Percentiles rank a stretch among this genome's conserved stretches.
Evolutionary conservation across 2,888 invertebrate species (phyloP).

Genomic region (Branchipolynoe longqiensis): DNA sequence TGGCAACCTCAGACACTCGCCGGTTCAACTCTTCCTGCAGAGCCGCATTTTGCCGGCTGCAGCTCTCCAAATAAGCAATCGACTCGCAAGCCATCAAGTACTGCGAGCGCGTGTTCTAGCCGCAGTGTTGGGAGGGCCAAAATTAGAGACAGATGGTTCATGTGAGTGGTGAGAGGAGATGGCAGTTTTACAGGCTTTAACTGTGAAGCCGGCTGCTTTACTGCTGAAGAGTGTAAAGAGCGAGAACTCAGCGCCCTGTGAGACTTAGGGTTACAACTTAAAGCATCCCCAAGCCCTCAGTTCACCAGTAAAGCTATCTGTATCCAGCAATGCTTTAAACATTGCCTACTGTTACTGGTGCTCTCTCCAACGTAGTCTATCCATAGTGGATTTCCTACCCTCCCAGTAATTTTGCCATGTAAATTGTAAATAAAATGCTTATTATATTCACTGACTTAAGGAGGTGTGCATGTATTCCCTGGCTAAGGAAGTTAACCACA

Average conservation of each 20-base stretch:
- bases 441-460: no score
- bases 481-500: no score
- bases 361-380: no score
- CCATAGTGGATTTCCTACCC: no score
- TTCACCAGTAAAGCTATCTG: no score
- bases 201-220: not conserved
- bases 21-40: conserved; percentile 51
- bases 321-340: no score
- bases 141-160: conserved; percentile 36
- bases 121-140: conserved; percentile 40
- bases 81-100: conserved; percentile 45
- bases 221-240: not conserved
- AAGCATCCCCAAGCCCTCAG: no score
- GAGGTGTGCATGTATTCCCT: no score
- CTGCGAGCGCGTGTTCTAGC: conserved; percentile 56
- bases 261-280: not conserved
- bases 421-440: no score
- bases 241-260: not conserved
- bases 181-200: not conserved
- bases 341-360: no score
- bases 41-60: not conserved
- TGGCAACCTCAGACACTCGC: conserved; percentile 26
- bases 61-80: conserved; percentile 49
- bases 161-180: not conserved
- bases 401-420: no score